Evolutionary conservation across 2,113 vertebrate species (phyloP), one percentile per base, ranked within the genome.

Genomic region (Macquaria ambigua): DNA sequence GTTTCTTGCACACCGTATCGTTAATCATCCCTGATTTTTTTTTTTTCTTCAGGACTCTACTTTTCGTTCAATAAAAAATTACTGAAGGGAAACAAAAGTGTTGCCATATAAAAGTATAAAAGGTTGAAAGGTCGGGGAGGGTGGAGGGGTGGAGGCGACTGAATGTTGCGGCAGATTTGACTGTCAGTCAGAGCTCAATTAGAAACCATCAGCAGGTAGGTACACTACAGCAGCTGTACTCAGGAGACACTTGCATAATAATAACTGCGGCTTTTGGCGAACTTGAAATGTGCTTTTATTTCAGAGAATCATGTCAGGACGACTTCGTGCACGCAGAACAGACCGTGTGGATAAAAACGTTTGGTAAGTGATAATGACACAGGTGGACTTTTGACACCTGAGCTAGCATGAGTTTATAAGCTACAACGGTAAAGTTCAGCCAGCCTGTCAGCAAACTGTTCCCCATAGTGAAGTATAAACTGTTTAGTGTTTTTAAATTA

Each of bases 291-390:
- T 81, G 15, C 7, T 77, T 77, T 64, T 34, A 25, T 79, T 80
- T 28, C 90, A 99, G 98, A 84, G 83, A 86, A 90, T 85, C 73
- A 99, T 99, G 98, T 91, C 97, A 31, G 96, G 88, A 53, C 91
- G 18, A 0, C 72, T 98, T 74, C 96, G 95, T 37, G 96, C 98
- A 21, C 95, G 86, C 78, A 96, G 98, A 66, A 93, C 98, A 70
- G 93, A 97, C 2, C 97, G 97, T 15, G 85, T 96, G 34, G 97
- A 97, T 71, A 95, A 97, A 90, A 99, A 99, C 91, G 92, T 98
- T 12, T 99, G 98, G 98, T 99, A 87, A 95, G 96, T 87, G 37
- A 75, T 48, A 1, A 21, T 23, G 39, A 31, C 23, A 4, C 21
- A 43, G 4, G 15, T 8, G 18, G 68, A 53, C 52, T 58, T 58